Conservation (phyloP, 92 coral and sea anemone genomes). For the Phenganax subtilis region DNA sequence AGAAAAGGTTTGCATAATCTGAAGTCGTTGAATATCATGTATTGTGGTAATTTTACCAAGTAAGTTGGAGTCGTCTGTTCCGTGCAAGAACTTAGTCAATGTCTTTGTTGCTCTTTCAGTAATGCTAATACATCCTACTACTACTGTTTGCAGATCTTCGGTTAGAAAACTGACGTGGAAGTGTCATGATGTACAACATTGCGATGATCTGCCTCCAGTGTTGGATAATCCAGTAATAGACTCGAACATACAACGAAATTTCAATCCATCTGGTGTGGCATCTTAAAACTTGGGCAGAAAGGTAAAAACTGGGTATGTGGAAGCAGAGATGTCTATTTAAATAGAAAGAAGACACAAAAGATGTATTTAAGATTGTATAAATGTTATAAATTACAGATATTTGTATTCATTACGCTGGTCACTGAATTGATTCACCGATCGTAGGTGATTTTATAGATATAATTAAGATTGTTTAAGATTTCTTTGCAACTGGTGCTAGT, state of each 20-base stretch:
- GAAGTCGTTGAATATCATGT: conserved; percentile 65
- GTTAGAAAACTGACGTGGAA: conserved; percentile 80
- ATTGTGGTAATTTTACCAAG: conserved; percentile 81
- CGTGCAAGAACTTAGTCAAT: too few species aligned
- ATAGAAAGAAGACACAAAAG: too few species aligned
- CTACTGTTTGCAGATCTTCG: conserved; percentile 53
- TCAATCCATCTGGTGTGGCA: background rate
- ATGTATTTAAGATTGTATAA: too few species aligned
- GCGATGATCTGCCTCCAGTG: conserved; percentile 70
- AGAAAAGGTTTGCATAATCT: conserved; percentile 84
- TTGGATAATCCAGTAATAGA: background rate
- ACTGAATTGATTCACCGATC: background rate
- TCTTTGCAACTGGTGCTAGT: background rate
- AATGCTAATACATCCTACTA: background rate
- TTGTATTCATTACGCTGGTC: too few species aligned
- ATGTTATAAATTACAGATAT: too few species aligned
- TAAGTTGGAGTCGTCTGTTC: conserved; percentile 34
- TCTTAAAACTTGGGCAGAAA: background rate
- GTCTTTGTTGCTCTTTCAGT: too few species aligned
- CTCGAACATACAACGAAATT: background rate
- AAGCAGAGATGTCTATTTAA: too few species aligned
- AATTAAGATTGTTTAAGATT: background rate
- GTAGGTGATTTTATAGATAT: background rate
- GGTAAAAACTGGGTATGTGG: background rate
- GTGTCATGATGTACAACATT: conserved; percentile 66